Conservation (phyloP, 2,113 vertebrate genomes). For the Brachyhypopomus gauderio region DNA sequence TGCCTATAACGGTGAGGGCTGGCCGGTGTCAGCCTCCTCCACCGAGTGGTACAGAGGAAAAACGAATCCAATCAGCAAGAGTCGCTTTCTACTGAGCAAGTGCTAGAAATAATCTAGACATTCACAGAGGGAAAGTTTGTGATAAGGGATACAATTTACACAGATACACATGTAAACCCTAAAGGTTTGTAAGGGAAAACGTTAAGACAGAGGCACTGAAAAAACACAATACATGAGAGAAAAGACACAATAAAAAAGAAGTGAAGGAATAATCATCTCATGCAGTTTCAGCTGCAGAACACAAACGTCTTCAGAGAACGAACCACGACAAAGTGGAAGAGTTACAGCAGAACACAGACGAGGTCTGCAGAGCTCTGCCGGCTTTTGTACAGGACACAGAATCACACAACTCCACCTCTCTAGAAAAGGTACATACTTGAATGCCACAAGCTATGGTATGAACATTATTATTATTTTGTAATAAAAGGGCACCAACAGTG, state of each 20-base stretch:
- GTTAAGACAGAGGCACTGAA: neutral
- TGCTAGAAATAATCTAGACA: constrained; percentile 35
- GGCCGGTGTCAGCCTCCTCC: neutral
- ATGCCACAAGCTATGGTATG: constrained; percentile 32
- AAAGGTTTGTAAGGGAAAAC: constrained; percentile 8
- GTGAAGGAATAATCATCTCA: constrained; percentile 14
- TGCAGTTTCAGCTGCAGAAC: constrained; percentile 15
- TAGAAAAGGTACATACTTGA: constrained; percentile 3
- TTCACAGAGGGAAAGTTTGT: neutral
- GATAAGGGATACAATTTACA: constrained; percentile 17
- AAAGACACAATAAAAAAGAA: neutral
- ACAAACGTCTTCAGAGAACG: neutral
- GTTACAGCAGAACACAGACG: constrained; percentile 23
- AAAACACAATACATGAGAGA: constrained; percentile 11
- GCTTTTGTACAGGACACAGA: neutral
- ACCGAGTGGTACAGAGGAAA: neutral
- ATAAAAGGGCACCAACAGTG: constrained; percentile 16
- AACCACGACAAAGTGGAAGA: neutral
- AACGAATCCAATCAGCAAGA: neutral
- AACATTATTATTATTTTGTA: neutral
- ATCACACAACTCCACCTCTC: neutral
- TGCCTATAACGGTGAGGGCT: constrained; percentile 29
- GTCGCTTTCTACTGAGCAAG: constrained; percentile 2
- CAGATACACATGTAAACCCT: constrained; percentile 5
- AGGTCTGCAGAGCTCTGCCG: neutral